Percentiles rank a stretch among this genome's conserved stretches.
These are phyloP conservation scores for Acropternis orthonyx DNA, from an alignment of 2,797 vertebrate genomes.

Conservation along the genomic window DNA sequence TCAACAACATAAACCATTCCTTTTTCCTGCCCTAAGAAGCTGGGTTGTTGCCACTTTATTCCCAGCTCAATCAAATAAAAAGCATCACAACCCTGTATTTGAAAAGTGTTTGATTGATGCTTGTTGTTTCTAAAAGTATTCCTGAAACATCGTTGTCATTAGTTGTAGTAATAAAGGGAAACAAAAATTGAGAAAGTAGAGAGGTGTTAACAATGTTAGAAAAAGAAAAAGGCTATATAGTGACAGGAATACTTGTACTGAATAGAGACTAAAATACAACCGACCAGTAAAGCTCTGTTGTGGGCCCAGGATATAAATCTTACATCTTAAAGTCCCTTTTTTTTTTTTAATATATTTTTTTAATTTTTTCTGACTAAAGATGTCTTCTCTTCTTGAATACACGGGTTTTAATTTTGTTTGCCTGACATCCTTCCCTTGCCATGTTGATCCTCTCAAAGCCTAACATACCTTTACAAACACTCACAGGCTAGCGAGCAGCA, in stretches of 20 bases:
- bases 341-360: neutral
- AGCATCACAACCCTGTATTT: accelerated
- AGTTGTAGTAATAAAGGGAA: neutral
- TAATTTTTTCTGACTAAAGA: neutral
- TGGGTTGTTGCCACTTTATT: neutral
- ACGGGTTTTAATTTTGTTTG: neutral
- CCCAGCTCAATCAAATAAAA: neutral
- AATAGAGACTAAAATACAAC: neutral
- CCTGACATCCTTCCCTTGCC: neutral
- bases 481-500: neutral
- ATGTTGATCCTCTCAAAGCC: neutral
- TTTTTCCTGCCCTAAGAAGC: neutral
- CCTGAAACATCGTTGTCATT: neutral
- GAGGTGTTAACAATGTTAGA: neutral
- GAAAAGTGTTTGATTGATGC: neutral
- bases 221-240: neutral
- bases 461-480: neutral
- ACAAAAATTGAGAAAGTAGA: neutral
- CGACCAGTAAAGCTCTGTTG: neutral
- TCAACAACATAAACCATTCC: neutral
- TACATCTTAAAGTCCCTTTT: neutral
- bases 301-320: neutral
- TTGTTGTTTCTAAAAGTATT: neutral
- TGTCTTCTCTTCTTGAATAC: neutral
- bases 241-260: neutral